Percentiles rank a stretch among this genome's conserved stretches.
Evolutionary conservation across 2,797 vertebrate species (phyloP).

Genomic region (Malurus leucopterus): DNA sequence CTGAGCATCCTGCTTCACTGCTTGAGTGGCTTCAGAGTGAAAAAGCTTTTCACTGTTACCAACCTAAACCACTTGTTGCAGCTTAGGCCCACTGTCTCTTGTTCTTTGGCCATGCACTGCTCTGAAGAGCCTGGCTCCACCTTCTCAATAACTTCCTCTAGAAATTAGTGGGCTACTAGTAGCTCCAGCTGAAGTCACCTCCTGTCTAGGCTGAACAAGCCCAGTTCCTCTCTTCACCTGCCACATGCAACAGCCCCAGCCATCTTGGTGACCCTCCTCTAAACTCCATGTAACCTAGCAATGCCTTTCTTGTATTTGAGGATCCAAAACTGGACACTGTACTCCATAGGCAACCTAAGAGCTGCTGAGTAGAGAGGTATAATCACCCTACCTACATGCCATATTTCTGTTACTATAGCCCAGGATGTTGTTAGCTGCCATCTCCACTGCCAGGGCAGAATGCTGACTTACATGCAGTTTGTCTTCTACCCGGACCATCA

Average conservation of each 20-base stretch:
- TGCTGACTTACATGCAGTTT: background rate
- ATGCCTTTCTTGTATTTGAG: background rate
- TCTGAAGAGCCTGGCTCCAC: background rate
- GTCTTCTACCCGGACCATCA: background rate
- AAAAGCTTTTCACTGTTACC: background rate
- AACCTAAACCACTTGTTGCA: background rate
- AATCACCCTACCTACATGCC: background rate
- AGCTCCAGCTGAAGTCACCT: background rate
- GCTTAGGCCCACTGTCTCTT: background rate
- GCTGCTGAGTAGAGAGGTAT: background rate
- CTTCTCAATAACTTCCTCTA: background rate
- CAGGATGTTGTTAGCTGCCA: background rate
- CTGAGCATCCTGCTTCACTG: background rate
- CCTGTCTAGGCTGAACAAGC: background rate
- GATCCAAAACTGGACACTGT: background rate
- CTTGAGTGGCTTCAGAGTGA: background rate
- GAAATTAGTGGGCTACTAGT: background rate
- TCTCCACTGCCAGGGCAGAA: fast-evolving
- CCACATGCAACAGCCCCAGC: background rate
- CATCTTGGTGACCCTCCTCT: background rate
- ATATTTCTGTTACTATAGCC: background rate
- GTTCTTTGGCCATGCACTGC: background rate
- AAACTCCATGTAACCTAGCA: background rate
- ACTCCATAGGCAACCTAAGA: background rate
- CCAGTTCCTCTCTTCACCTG: background rate